Evolutionary conservation across 2,888 invertebrate genomes (phyloP).

Genomic region (Tineola bisselliella): DNA sequence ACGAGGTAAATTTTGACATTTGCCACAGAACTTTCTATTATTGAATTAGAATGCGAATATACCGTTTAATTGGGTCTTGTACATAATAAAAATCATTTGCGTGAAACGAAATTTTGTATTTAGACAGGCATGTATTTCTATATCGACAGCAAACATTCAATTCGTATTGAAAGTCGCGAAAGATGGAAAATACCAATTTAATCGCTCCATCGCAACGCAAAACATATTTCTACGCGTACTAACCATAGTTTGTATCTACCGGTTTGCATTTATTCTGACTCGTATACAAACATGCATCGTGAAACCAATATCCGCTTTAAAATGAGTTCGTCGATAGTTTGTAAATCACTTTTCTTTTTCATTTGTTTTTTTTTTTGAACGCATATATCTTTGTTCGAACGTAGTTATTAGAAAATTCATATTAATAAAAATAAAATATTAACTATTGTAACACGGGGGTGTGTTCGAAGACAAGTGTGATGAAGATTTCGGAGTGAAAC

Average conservation of each 20-base stretch:
- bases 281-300: slow-evolving; percentile 11
- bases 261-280: background rate
- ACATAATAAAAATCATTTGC: too few relatives aligned
- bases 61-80: too few relatives aligned
- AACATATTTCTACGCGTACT: background rate
- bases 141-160: background rate
- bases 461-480: too few relatives aligned
- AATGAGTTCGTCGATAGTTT: slow-evolving; percentile 43
- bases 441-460: too few relatives aligned
- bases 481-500: too few relatives aligned
- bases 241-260: background rate
- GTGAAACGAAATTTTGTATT: too few relatives aligned
- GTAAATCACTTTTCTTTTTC: slow-evolving; percentile 8
- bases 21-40: too few relatives aligned
- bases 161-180: background rate
- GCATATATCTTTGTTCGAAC: background rate
- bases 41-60: too few relatives aligned
- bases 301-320: slow-evolving; percentile 59
- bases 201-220: background rate
- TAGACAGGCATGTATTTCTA: too few relatives aligned
- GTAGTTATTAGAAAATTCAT: too few relatives aligned
- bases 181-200: background rate
- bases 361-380: background rate
- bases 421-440: too few relatives aligned
- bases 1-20: too few relatives aligned